Evolutionary conservation across 1,140 invertebrate species (phyloP).

Genomic region (Chlorops oryzae): DNA sequence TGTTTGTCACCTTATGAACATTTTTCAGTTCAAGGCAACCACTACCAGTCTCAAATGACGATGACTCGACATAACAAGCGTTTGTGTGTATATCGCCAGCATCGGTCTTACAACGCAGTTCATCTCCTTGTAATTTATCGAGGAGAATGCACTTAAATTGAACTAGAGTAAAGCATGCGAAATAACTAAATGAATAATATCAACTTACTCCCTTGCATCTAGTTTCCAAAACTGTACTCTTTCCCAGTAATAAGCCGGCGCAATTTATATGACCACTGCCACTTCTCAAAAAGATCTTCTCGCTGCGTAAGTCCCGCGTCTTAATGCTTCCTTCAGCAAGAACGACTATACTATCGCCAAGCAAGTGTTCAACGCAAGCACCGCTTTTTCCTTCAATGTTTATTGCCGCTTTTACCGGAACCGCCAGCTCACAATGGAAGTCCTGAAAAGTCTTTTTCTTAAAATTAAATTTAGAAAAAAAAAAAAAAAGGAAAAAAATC

Average conservation of each 20-base stretch:
- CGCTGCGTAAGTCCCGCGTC: slow-evolving; percentile 31
- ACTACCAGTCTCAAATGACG: slow-evolving; percentile 32
- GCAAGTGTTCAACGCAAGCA: slow-evolving; percentile 25
- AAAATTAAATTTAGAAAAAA: too few species aligned
- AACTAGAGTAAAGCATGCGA: background rate
- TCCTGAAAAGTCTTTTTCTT: too few species aligned
- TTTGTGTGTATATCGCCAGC: slow-evolving; percentile 32
- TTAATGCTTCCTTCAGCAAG: slow-evolving; percentile 23
- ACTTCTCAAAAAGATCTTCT: slow-evolving; percentile 24
- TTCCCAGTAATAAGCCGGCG: slow-evolving; percentile 29
- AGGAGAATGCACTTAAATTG: slow-evolving; percentile 27
- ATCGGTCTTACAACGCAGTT: slow-evolving; percentile 26
- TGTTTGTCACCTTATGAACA: slow-evolving; percentile 35
- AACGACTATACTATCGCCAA: slow-evolving; percentile 27
- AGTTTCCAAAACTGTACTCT: slow-evolving; percentile 27
- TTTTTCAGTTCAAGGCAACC: slow-evolving; percentile 36
- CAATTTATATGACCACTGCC: slow-evolving; percentile 32
- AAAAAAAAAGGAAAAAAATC: too few species aligned
- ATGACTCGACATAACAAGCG: slow-evolving; percentile 40
- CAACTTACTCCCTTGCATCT: slow-evolving; percentile 25
- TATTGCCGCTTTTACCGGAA: slow-evolving; percentile 31
- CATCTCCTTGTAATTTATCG: slow-evolving; percentile 39
- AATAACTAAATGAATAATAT: background rate
- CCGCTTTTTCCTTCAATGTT: slow-evolving; percentile 16
- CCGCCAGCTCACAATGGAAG: slow-evolving; percentile 27